Evolutionary conservation across 2,888 invertebrate genomes (phyloP), one percentile per base, ranked within the genome.

Genomic region (Macrosiphum euphorbiae): DNA sequence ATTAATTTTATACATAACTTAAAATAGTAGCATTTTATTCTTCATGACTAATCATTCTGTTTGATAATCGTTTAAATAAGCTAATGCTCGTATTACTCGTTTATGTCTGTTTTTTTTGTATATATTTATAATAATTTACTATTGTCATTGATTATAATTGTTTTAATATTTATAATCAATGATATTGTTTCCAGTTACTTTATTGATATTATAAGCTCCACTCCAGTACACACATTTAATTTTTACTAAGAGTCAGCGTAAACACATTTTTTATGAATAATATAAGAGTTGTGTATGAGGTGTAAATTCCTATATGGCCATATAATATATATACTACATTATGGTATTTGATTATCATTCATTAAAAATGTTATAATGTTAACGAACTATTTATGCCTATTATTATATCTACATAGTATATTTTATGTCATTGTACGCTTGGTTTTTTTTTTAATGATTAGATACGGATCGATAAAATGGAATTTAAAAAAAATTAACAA

Each of bases 181-280:
- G 78, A 20, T 78, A 78, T 78, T 35, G 78, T 41, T 35, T 78
- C 35, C 20, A 78, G 20, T 78, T 50, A 50, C n/a, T 47, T 87
- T 55, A 87, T 87, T 28, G 35, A 52, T 87, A 52, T 87, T 87
- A 52, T 87, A n/a, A 67, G 61, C 90, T 44, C 3, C 24, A 90
- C 90, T 90, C 90, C n/a, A 61, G 90, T 90, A 67, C 90, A 61
- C 20, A 90, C 47, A 67, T 44, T 20, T 16, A 67, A n/a, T 7
- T 90, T 90, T 90, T 90, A 90, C 90, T 47, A 67, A 90, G 90
- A 90, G 90, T 90, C 90, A 67, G 90, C 61, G 20, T 44, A 58
- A 88, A 78, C 35, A 78, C 8, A 35, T 78, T 78, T 78, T 78
- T 28, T 35, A 78, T 35, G 35, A 78, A 78, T 78, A 78, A 78